Base-by-base conservation (phyloP, 1,140 invertebrate genomes). In the Apis florea region DNA sequence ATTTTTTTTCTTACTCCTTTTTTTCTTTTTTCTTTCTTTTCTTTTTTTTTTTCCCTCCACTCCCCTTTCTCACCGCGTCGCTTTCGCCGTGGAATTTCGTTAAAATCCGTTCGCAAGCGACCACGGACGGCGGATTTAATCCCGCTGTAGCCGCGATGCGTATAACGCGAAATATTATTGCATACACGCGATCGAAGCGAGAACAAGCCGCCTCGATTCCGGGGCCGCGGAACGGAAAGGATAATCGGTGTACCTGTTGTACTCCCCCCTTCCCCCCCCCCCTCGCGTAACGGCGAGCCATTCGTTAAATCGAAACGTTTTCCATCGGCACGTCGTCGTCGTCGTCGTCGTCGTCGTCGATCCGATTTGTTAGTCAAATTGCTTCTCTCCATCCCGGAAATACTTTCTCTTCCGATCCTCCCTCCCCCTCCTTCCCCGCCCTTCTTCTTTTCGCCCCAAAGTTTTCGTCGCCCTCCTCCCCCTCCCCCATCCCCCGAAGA, bases 181-280 rank as follows among this genome's bases (percentile, higher is more conserved):
- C 68, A 31, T 24, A 54, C 59, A 72, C 49, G 9, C 49, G 68
- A 72, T 79, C 69, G 58, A 79, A 72, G 21, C 51, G 69, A 64
- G 67, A 53, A 63, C 67, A 69, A 51, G 21, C 77, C 67, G 69
- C 58, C 69, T 72, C 77, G 58, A 79, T 72, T 72, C 49, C 68
- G 69, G 69, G 67, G n/a, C 70, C 70, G 51, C 51, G 78, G 17
- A 79, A 79, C 69, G 59, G 51, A 15, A 59, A 81, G 71, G 71
- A 75, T 74, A 75, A 81, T 81, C 79, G 78, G 69, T 54, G 78
- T 80, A 80, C 78, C 78, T 80, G 78, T 80, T 80, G 78, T 80
- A 63, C 64, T 5, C 31, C 31, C 31, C 31, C 4, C 0, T 0
- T 0, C 31, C 31, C 4, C 0, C 4, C 4, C 31, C 31, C 31